Conservation (phyloP, 2,888 invertebrate species). For the Onchidella celtica region DNA sequence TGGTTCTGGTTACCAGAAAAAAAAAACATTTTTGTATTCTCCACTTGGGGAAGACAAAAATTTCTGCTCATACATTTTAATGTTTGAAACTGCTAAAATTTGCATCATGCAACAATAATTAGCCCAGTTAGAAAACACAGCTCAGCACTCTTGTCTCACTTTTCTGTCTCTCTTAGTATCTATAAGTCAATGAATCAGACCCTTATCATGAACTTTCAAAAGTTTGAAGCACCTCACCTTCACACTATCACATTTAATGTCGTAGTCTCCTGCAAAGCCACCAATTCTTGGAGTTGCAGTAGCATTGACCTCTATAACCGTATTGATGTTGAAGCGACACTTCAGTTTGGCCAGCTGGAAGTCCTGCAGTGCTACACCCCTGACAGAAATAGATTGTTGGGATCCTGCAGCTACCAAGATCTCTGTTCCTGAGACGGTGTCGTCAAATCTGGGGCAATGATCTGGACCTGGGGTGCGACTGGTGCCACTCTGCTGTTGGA, state of each 20-base stretch:
- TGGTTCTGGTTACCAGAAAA: no score
- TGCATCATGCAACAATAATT: no score
- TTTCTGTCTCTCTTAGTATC: no score
- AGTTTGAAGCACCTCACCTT: no score
- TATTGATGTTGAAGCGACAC: conserved; percentile 82
- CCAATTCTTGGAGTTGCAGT: conserved; percentile 35
- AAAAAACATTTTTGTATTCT: no score
- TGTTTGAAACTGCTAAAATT: no score
- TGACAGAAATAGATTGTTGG: conserved; percentile 93
- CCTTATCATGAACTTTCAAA: no score
- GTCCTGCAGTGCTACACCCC: conserved; percentile 92
- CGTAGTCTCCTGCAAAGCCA: conserved; percentile 51
- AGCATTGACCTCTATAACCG: conserved; percentile 59
- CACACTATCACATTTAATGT: conserved; percentile 57
- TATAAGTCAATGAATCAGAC: no score
- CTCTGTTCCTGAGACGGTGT: conserved; percentile 91
- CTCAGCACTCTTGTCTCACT: no score
- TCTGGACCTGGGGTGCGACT: conserved; percentile 88
- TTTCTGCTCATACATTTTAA: no score
- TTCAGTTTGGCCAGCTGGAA: conserved; percentile 74
- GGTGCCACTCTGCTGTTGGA: conserved; percentile 48
- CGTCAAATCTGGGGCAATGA: conserved; percentile 95
- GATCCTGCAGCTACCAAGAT: conserved; percentile 96
- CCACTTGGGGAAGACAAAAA: no score
- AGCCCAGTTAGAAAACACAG: no score